Conservation (phyloP, 2,888 invertebrate genomes). For the Caenorhabditis sp. region DNA sequence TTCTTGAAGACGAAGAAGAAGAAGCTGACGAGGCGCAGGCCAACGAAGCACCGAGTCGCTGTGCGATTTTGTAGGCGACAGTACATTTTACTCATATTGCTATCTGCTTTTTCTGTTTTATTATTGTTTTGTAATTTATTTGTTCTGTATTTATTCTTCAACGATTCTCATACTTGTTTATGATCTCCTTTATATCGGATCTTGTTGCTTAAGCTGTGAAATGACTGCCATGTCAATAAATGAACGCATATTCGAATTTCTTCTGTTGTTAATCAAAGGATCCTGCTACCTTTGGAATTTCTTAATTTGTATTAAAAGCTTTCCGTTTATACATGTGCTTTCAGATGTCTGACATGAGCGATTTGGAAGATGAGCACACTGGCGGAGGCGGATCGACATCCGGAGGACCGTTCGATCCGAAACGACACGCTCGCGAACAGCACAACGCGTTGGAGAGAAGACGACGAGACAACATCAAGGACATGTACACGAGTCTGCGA, state of each 20-base stretch:
- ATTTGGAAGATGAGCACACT: constrained; percentile 41
- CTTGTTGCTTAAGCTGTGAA: background rate
- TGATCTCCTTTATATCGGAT: background rate
- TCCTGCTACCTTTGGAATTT: constrained; percentile 15
- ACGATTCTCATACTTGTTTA: background rate
- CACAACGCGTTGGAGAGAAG: constrained; percentile 81
- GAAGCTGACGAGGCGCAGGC: background rate
- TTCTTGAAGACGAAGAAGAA: background rate
- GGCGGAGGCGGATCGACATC: background rate
- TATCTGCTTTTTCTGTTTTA: background rate
- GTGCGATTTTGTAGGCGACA: background rate
- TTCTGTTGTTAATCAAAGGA: background rate
- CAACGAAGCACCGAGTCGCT: too few relatives aligned
- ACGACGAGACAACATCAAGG: constrained; percentile 81
- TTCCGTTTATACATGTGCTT: background rate
- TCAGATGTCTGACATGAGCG: constrained; percentile 61
- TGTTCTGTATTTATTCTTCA: background rate
- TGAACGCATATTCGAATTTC: background rate
- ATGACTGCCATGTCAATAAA: background rate
- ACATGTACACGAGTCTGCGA: constrained; percentile 78
- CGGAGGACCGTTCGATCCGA: constrained; percentile 53
- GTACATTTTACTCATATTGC: background rate
- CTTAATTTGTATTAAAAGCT: background rate
- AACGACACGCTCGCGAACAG: constrained; percentile 79
- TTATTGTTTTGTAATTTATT: background rate